Evolutionary conservation across 2,113 vertebrate species (phyloP).

Genomic region (Cettia cetti): DNA sequence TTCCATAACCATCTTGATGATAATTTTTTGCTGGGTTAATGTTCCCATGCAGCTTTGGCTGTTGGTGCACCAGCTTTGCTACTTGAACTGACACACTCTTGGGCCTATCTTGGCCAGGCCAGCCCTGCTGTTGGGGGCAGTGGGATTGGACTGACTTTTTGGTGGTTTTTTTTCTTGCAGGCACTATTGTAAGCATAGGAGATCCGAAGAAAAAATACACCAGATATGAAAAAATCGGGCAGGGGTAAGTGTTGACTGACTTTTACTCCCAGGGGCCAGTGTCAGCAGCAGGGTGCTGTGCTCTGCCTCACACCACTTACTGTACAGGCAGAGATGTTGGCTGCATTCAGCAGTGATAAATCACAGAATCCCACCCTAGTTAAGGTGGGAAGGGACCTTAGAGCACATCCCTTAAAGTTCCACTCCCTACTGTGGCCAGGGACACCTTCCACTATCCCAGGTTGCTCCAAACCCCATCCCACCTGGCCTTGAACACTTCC

Average conservation of each 20-base stretch:
- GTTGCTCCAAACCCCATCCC: fast-evolving
- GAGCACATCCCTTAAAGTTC: not conserved
- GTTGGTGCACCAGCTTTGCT: not conserved
- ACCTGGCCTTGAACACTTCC: fast-evolving
- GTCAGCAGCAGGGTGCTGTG: not conserved
- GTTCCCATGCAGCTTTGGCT: not conserved
- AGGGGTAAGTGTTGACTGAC: slow-evolving; percentile 73
- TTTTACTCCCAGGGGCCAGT: not conserved
- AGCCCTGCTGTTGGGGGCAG: not conserved
- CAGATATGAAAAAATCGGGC: slow-evolving; percentile 83
- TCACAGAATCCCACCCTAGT: not conserved
- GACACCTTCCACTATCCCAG: not conserved
- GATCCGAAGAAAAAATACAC: slow-evolving; percentile 86
- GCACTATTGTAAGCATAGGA: slow-evolving; percentile 84
- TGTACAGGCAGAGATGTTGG: not conserved
- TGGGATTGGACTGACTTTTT: not conserved
- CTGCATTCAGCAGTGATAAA: not conserved
- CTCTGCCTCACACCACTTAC: not conserved
- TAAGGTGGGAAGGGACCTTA: not conserved
- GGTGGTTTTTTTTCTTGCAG: slow-evolving; percentile 18
- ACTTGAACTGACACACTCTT: not conserved
- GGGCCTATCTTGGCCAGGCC: not conserved
- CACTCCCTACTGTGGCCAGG: not conserved
- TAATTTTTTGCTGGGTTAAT: not conserved
- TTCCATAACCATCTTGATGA: not conserved